Base-by-base conservation (phyloP, 2,888 invertebrate genomes). In the Orthosia incerta region DNA sequence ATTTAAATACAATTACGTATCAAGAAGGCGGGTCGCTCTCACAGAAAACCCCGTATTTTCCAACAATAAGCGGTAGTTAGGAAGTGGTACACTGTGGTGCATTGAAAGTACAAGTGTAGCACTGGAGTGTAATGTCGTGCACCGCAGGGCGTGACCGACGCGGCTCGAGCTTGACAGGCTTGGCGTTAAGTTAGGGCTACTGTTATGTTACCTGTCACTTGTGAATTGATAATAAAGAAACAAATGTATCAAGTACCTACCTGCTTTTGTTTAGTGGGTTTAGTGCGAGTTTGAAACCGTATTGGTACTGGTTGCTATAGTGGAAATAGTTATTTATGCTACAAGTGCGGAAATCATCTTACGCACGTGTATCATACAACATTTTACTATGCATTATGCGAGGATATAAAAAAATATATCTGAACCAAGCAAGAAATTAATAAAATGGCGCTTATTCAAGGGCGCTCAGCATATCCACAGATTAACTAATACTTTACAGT, bases 81-180 rank as follows among this genome's bases (percentile, higher is more conserved):
- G 71, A 83, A 77, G 66, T 61, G 63, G 69, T 71, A 85, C 73
- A 82, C 63, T 82, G 73, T 72, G 76, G 82, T 87, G 88, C 88
- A 86, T 78, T 76, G 90, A 92, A 92, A 91, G 92, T 87, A 86
- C 80, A 90, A 91, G 90, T 90, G 70, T 57, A 62, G 65, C 56
- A 65, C 64, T 79, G 65, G 48, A 72, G 76, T 71, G 74, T 76
- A 79, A 79, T 87, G 84, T 83, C 65, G 79, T 66, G 87, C 87
- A 86, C 76, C 74, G 75, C 76, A 82, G 78, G 82, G 89, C 88
- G 82, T 89, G 84, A 89, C 89, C 80, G 81, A 73, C 56, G 73
- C 74, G 84, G 80, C 74, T 60, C 63, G 65, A 74, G 76, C 63
- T 79, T 76, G 74, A 76, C 79, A 71, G 62, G 62, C 79, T 74